Base-by-base conservation (phyloP, 2,113 vertebrate species). In the Pituophis catenifer region DNA sequence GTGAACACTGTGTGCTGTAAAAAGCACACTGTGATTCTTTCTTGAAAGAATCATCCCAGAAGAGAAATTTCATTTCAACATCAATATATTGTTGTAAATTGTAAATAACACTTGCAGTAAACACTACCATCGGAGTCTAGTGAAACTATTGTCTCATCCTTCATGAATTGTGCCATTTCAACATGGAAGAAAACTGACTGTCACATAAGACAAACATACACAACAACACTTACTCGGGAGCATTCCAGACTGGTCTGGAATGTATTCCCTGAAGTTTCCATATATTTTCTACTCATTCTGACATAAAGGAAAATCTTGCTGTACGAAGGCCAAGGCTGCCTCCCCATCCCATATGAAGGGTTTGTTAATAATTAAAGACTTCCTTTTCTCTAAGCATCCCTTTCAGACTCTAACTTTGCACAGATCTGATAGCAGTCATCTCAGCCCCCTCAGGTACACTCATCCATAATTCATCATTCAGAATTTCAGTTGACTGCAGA, bases 391-490 rank as follows among this genome's bases (percentile, higher is more conserved):
- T 88, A 86, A 89, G 94, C 89, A 94, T 85, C 58, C 88, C 92
- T 96, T 96, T 96, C 93, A 93, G 13, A 92, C 91, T 92, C 88
- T 92, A 58, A 89, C 26, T 86, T 93, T 29, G 86, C 15, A 87
- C 88, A 94, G 93, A 93, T 91, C 94, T 90, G n/a, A 90, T 95
- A 96, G 94, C 62, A 65, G 92, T 86, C 92, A 96, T 90, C 92
- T 96, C 90, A 75, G 85, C 13, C 94, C 94, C 94, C 94, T 94
- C 90, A 95, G 95, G 85, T 94, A 86, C 89, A 88, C 92, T 94
- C 92, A 96, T 92, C 70, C 70, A 87, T 95, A 96, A 97, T 94
- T 94, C 88, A 96, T 95, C 90, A 70, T 26, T 85, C 86, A 94
- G 89, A 93, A 92, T 81, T 95, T 93, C 93, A 95, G 21, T 91